Conservation (phyloP, 2,797 vertebrate genomes). For the Manis pentadactyla region DNA sequence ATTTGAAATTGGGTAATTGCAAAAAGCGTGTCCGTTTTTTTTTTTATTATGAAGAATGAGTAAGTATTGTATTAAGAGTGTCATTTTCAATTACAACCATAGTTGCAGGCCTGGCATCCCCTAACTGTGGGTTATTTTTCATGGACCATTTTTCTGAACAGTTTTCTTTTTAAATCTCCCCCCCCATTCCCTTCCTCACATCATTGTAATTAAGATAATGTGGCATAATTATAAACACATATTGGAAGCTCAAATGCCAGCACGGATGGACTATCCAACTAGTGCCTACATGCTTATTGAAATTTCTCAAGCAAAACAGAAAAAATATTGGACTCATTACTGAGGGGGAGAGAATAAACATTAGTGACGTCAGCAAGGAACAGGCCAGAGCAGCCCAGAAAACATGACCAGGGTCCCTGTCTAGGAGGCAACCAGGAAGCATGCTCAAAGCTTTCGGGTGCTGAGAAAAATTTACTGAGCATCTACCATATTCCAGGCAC, state of each 20-base stretch:
- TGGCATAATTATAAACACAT: constrained; percentile 83
- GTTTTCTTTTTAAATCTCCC: constrained; percentile 48
- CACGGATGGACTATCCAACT: not conserved
- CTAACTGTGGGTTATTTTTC: constrained; percentile 40
- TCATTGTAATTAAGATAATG: constrained; percentile 83
- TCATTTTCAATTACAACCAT: constrained; percentile 73
- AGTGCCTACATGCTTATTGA: not conserved
- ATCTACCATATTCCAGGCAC: not conserved
- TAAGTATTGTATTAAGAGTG: constrained; percentile 85
- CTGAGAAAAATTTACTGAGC: not conserved
- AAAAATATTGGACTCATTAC: not conserved
- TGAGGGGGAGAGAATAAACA: not conserved
- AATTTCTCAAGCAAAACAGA: not conserved
- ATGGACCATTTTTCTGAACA: constrained; percentile 49
- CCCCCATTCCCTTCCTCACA: not conserved
- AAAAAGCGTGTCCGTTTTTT: constrained; percentile 75
- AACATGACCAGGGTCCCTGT: not conserved
- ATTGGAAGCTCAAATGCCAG: constrained; percentile 50
- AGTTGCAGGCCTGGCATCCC: accelerated
- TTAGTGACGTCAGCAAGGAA: not conserved
- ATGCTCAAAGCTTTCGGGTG: not conserved
- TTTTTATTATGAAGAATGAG: constrained; percentile 81
- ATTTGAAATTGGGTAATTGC: constrained; percentile 81
- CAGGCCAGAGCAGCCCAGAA: not conserved
- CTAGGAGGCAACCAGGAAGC: not conserved